A percentile compares a stretch with the other conserved stretches of the same genome.
These are phyloP conservation scores for Daboia siamensis DNA, from an alignment of 2,113 vertebrate species.

Conservation along the genomic window DNA sequence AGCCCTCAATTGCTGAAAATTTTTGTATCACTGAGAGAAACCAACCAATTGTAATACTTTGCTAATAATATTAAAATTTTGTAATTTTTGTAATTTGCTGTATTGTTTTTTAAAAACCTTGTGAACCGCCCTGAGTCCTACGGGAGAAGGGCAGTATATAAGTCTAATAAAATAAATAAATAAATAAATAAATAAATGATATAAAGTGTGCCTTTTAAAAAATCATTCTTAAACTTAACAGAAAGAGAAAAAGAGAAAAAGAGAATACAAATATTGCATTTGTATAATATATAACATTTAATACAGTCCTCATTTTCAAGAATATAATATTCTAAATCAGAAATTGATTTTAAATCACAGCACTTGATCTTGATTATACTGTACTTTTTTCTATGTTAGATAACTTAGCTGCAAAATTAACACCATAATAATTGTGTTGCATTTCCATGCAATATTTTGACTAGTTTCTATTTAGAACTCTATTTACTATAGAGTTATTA, in stretches of 20 bases:
- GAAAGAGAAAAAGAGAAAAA: slow-evolving; percentile 51
- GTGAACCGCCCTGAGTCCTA: too few species aligned
- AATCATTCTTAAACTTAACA: slow-evolving; percentile 45
- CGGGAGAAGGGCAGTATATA: too few species aligned
- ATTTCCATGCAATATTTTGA: background rate
- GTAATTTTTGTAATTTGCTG: too few species aligned
- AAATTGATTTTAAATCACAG: slow-evolving; percentile 15
- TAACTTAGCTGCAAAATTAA: background rate
- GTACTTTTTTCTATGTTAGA: background rate
- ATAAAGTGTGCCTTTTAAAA: slow-evolving; percentile 35
- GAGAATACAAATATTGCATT: too few species aligned
- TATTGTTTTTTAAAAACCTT: too few species aligned
- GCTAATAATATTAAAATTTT: slow-evolving; percentile 1
- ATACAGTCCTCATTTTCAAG: slow-evolving; percentile 39
- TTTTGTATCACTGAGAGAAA: background rate
- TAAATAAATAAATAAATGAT: too few species aligned
- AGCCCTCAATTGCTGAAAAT: background rate
- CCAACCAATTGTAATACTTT: slow-evolving; percentile 6
- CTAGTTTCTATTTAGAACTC: background rate
- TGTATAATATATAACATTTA: slow-evolving; percentile 19
- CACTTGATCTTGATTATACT: background rate
- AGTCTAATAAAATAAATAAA: too few species aligned
- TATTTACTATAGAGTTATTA: background rate
- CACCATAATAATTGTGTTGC: background rate
- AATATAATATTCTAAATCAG: slow-evolving; percentile 55